phyloP scores from a whole-genome alignment of 35 echinoderm and acorn worm species.

The Apostichopus japonicus region DNA sequence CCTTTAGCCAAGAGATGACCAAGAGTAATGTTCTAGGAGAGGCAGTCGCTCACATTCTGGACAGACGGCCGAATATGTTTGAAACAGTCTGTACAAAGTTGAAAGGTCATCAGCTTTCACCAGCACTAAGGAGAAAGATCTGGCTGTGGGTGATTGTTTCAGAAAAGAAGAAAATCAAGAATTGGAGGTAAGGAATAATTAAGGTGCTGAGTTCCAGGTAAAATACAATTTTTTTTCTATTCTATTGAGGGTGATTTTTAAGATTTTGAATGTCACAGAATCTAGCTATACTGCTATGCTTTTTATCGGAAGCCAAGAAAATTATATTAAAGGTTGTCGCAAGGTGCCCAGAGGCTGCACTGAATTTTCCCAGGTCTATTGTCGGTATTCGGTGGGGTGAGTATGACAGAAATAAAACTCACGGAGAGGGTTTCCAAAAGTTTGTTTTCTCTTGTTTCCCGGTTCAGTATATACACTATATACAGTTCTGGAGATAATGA shows the following conservation, averaged over 20 bases:
- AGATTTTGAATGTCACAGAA: neutral
- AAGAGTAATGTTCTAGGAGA: conserved; percentile 8
- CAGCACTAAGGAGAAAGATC: neutral
- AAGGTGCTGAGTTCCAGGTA: neutral
- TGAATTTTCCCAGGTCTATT: too few relatives aligned
- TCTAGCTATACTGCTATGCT: too few relatives aligned
- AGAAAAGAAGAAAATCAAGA: neutral
- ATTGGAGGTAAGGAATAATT: neutral
- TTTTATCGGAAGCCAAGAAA: too few relatives aligned
- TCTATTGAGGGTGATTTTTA: neutral
- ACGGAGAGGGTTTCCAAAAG: too few relatives aligned
- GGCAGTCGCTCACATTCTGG: conserved; percentile 10
- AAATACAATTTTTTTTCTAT: neutral
- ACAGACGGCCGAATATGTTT: neutral
- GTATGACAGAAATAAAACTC: too few relatives aligned
- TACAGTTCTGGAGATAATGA: too few relatives aligned
- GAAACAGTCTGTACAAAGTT: neutral
- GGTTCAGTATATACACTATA: too few relatives aligned
- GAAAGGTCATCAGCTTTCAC: conserved; percentile 9
- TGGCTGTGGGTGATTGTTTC: conserved; percentile 4
- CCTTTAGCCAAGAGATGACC: neutral
- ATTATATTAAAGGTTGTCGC: neutral
- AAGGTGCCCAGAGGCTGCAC: too few relatives aligned
- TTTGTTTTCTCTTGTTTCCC: too few relatives aligned
- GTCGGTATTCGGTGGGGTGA: too few relatives aligned